These are phyloP conservation scores for Australoheros facetus DNA, from an alignment of 2,797 vertebrate genomes.

Conservation along the genomic window DNA sequence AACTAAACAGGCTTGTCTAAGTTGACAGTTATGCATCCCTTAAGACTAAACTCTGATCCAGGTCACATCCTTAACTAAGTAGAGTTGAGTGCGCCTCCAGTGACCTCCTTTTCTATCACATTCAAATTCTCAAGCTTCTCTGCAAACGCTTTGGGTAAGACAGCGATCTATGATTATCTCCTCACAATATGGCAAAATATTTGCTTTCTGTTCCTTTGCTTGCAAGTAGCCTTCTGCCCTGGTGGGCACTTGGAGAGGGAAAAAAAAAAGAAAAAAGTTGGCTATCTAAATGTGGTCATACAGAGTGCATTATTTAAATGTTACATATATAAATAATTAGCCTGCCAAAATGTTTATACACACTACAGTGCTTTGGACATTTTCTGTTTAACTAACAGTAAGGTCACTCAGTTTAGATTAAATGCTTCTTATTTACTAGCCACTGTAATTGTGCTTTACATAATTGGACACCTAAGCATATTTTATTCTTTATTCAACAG, in stretches of 20 bases:
- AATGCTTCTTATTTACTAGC: not conserved
- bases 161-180: constrained; percentile 46
- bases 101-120: constrained; percentile 46
- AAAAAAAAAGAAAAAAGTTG: not conserved
- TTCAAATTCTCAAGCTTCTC: constrained; percentile 35
- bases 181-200: constrained; percentile 9
- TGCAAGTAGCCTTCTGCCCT: not conserved
- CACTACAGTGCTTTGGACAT: not conserved
- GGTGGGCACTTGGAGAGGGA: not conserved
- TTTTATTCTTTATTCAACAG: not conserved
- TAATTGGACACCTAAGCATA: constrained; percentile 2
- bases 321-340: constrained; percentile 10
- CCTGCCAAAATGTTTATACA: not conserved
- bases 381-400: not conserved
- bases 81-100: constrained; percentile 26
- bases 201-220: not conserved
- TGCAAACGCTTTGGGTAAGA: constrained; percentile 46
- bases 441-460: constrained; percentile 1
- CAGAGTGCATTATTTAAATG: not conserved
- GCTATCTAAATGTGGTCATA: not conserved
- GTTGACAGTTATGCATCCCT: constrained; percentile 30
- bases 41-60: constrained; percentile 18
- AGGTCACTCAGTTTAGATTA: not conserved
- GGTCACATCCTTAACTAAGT: constrained; percentile 2
- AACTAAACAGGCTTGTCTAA: constrained; percentile 27